Evolutionary conservation across 2,113 vertebrate species (phyloP), one percentile per base, ranked within the genome.

Genomic region (Megaceryle maxima): DNA sequence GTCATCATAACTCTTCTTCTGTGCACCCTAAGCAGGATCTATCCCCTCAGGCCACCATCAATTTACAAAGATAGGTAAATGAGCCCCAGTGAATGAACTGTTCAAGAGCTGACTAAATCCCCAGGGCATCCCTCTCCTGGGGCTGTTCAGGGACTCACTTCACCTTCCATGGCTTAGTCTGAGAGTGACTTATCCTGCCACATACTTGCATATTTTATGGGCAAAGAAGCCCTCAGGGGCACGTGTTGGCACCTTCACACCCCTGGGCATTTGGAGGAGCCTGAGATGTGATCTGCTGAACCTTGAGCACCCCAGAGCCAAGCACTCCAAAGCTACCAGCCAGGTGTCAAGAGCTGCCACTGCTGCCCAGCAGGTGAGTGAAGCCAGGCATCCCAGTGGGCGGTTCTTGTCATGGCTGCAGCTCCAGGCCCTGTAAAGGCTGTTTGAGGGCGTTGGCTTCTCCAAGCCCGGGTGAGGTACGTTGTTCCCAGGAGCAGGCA

Each of bases 401-500:
- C 0, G 7, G 46, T 84, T 77, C 37, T 22, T 18, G 1, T 26
- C 53, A 2, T 0, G 1, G 78, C 22, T 3, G 4, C 18, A 29
- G 35, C 35, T 90, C 63, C 8, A 0, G 59, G 28, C 44, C 28
- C 66, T 70, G 28, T 31, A 29, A 12, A 60, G 43, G 39, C 41
- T 50, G 39, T 13, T 41, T 8, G 31, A 75, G 37, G 64, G 53
- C 1, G 1, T 13, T 28, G n/a, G n/a, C 35, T 67, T 14, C 69
- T 31, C 50, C 0, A 1, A 81, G 56, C 26, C 1, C 0, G 20
- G 17, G 26, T 1, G 5, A 57, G 77, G 72, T 43, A 35, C 70
- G 35, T 26, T 10, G 43, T 9, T 70, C 43, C 56, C 3, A 2
- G 39, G 56, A 33, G 33, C 13, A 2, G 48, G 12, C 0, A 0